These are phyloP conservation scores for Troides oblongomaculatus DNA, from an alignment of 2,888 invertebrate genomes.

Conservation along the genomic window DNA sequence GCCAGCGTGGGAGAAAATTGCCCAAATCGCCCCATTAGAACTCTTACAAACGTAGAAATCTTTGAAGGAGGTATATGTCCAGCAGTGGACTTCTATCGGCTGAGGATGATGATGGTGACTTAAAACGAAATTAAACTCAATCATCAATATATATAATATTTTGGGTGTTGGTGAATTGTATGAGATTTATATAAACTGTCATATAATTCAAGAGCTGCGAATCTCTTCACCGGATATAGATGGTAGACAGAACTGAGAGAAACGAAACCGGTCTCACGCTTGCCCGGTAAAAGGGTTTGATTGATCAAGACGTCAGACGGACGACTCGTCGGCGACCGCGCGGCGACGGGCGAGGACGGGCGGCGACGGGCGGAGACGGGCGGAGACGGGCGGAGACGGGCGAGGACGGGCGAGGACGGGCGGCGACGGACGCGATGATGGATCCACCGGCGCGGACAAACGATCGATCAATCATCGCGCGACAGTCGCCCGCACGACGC, in stretches of 20 bases:
- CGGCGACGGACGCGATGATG: slow-evolving; percentile 33
- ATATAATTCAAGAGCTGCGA: no score
- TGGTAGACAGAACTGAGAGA: not conserved
- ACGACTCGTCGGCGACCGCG: slow-evolving; percentile 37
- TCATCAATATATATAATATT: no score
- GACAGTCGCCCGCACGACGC: slow-evolving; percentile 31
- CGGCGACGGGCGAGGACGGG: slow-evolving; percentile 34
- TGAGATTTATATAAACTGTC: no score
- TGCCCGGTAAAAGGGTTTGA: slow-evolving; percentile 40
- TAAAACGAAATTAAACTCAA: no score
- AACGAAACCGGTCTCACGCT: slow-evolving; percentile 18
- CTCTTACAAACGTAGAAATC: no score
- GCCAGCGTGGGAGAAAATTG: no score
- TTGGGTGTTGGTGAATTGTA: no score
- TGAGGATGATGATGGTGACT: no score
- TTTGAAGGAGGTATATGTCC: no score
- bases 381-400: slow-evolving; percentile 35
- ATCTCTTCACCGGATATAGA: no score
- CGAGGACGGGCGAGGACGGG: slow-evolving; percentile 30
- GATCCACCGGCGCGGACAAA: slow-evolving; percentile 38
- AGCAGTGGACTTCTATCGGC: no score
- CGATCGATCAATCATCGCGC: slow-evolving; percentile 41
- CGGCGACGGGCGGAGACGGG: slow-evolving; percentile 3
- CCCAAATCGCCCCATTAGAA: no score
- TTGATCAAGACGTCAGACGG: slow-evolving; percentile 38